Percentiles rank a stretch among this genome's conserved stretches.
Evolutionary conservation across 2,888 invertebrate species (phyloP).

Genomic region (Eupithecia dodoneata): DNA sequence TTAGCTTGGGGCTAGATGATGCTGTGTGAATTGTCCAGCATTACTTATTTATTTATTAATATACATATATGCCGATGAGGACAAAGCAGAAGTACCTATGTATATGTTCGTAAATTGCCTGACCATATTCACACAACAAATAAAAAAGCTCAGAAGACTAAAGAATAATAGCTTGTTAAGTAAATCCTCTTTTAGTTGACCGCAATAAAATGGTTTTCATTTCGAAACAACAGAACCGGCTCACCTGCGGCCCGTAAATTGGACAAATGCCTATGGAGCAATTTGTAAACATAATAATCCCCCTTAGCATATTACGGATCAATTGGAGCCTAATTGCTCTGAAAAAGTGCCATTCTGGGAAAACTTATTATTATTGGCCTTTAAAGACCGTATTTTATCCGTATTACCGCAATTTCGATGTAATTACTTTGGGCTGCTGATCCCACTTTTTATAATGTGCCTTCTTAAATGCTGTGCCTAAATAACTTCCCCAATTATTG

Average conservation of each 20-base stretch:
- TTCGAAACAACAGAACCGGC: slow-evolving; percentile 36
- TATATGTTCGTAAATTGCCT: neutral
- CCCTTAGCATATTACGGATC: slow-evolving; percentile 52
- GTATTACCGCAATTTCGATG: slow-evolving; percentile 14
- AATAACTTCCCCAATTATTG: neutral
- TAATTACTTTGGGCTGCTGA: neutral
- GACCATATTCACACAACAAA: neutral
- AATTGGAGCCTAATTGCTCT: slow-evolving; percentile 54
- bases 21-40: too few species aligned
- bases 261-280: slow-evolving; percentile 49
- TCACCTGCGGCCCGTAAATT: slow-evolving; percentile 51
- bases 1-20: too few species aligned
- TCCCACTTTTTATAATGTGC: neutral
- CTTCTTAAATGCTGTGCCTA: neutral
- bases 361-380: slow-evolving; percentile 23
- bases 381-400: slow-evolving; percentile 16
- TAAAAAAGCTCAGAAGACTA: neutral
- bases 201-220: neutral
- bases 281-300: slow-evolving; percentile 59
- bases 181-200: neutral
- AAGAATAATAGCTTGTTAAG: neutral
- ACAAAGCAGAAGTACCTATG: neutral
- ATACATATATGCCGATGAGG: neutral
- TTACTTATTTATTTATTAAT: too few species aligned
- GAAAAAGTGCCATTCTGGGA: slow-evolving; percentile 52